Conservation (phyloP, 2,888 invertebrate species). For the Enchytraeus crypticus region DNA sequence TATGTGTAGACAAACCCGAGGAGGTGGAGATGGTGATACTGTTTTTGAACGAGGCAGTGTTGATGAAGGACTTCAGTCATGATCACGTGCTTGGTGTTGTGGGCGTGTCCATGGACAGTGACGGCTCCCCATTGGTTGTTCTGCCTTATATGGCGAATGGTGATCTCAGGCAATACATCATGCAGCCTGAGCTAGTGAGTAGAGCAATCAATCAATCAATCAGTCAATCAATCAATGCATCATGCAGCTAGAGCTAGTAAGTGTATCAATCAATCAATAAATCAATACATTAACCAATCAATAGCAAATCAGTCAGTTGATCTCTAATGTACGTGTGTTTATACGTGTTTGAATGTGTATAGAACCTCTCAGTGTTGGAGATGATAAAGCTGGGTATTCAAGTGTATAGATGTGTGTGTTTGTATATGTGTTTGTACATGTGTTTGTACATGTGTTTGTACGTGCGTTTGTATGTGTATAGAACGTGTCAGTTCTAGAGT, state of each 20-base stretch:
- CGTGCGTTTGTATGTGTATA: too few relatives aligned
- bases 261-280: too few relatives aligned
- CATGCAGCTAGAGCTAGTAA: too few relatives aligned
- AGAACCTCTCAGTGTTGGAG: conserved; percentile 21
- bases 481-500: conserved; percentile 22
- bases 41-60: conserved; percentile 51
- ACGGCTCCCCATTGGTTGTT: conserved; percentile 51
- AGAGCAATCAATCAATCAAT: background rate
- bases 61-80: conserved; percentile 52
- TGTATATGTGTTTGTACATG: too few relatives aligned
- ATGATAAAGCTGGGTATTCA: conserved; percentile 44
- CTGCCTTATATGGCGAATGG: conserved; percentile 52
- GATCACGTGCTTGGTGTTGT: conserved; percentile 50
- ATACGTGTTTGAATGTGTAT: too few relatives aligned
- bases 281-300: too few relatives aligned
- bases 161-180: conserved; percentile 48
- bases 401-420: conserved; percentile 49
- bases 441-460: too few relatives aligned
- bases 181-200: conserved; percentile 33
- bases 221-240: too few relatives aligned
- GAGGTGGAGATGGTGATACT: conserved; percentile 40
- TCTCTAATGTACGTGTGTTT: too few relatives aligned
- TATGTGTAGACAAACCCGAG: conserved; percentile 21
- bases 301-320: too few relatives aligned
- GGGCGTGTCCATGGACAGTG: conserved; percentile 45